phyloP scores from a whole-genome alignment of 2,888 invertebrate genomes.

The Melinopterus prodromus region DNA sequence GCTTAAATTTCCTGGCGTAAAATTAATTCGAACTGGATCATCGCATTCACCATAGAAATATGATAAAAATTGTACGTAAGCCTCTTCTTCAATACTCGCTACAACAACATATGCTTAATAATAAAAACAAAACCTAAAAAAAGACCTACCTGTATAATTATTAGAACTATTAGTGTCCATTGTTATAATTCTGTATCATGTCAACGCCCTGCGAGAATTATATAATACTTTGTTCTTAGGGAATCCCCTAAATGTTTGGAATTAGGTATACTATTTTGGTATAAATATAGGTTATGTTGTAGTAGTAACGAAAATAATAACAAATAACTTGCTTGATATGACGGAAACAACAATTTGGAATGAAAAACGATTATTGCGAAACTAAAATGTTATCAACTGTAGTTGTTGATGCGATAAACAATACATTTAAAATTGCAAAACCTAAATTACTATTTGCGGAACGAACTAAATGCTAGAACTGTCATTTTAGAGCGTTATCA shows the following conservation, averaged over 20 bases:
- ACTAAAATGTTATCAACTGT: not conserved
- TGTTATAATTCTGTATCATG: not conserved
- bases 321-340: not conserved
- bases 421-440: not conserved
- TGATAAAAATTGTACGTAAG: not conserved
- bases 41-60: not conserved
- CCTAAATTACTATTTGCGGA: not conserved
- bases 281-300: not conserved
- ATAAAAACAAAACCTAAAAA: not conserved
- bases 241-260: not conserved
- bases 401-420: not conserved
- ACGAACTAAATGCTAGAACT: not conserved
- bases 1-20: not conserved
- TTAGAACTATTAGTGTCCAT: not conserved
- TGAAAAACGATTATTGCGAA: not conserved
- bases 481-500: not conserved
- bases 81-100: not conserved
- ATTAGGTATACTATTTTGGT: not conserved
- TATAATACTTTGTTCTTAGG: not conserved
- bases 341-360: not conserved
- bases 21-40: not conserved
- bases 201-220: not conserved
- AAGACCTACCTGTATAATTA: not conserved
- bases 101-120: not conserved
- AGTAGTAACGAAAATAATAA: not conserved